Percentiles rank a stretch among this genome's conserved stretches.
Conservation (phyloP, 2,888 invertebrate species). For the Melanargia galathea region DNA sequence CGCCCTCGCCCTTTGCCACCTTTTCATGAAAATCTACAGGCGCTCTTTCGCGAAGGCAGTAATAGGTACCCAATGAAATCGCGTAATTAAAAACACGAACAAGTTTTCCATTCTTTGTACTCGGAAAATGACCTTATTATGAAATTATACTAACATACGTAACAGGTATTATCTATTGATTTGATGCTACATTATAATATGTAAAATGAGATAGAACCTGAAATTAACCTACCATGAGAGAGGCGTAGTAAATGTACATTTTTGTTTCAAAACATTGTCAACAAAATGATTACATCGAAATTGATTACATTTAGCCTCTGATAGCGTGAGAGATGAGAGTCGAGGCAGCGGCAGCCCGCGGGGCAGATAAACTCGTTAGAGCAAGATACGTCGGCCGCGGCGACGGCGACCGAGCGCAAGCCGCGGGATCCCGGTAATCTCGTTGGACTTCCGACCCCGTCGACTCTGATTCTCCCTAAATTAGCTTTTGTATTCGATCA, state of each 20-base stretch:
- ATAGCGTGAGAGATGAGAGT: slow-evolving; percentile 70
- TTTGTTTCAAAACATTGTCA: slow-evolving; percentile 29
- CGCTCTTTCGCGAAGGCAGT: slow-evolving; percentile 55
- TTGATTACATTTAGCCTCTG: slow-evolving; percentile 67
- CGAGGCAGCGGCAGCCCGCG: slow-evolving; percentile 67
- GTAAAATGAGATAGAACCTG: too few species aligned
- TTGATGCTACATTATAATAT: background rate
- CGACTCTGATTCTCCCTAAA: slow-evolving; percentile 72
- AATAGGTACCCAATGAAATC: slow-evolving; percentile 43
- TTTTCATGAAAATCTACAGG: slow-evolving; percentile 69
- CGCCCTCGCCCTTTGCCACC: slow-evolving; percentile 79
- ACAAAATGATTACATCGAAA: slow-evolving; percentile 50
- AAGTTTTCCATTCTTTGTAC: slow-evolving; percentile 19
- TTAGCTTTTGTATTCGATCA: slow-evolving; percentile 74
- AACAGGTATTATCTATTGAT: too few species aligned
- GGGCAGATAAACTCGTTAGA: slow-evolving; percentile 81
- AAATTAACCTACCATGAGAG: too few species aligned
- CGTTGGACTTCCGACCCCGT: slow-evolving; percentile 71
- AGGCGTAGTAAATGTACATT: background rate
- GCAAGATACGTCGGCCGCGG: slow-evolving; percentile 66
- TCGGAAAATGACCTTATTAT: background rate
- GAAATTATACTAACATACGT: background rate
- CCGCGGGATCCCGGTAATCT: slow-evolving; percentile 73
- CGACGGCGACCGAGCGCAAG: slow-evolving; percentile 57
- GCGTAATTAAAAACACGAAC: slow-evolving; percentile 36